phyloP scores from a whole-genome alignment of 2,888 invertebrate genomes.

The Mythimna pallens region DNA sequence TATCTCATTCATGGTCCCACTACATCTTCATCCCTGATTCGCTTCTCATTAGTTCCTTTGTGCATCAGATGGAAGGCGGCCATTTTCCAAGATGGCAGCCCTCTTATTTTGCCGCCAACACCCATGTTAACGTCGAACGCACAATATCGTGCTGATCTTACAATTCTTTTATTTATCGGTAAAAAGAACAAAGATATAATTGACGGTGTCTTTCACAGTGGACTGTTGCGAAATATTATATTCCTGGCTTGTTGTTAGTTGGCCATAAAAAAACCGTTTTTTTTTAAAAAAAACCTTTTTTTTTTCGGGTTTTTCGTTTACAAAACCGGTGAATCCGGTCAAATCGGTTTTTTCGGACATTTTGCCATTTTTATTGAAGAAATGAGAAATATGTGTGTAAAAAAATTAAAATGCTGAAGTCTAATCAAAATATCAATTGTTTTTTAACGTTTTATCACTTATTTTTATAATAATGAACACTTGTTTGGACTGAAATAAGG shows the following conservation, averaged over 20 bases:
- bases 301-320: no score
- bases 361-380: no score
- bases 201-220: slow-evolving; percentile 43
- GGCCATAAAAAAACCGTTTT: no score
- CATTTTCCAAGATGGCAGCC: slow-evolving; percentile 68
- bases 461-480: no score
- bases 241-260: not conserved
- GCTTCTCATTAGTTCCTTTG: slow-evolving; percentile 71
- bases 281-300: no score
- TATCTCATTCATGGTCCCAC: slow-evolving; percentile 28
- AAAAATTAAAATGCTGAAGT: not conserved
- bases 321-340: no score
- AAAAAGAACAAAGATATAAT: slow-evolving; percentile 60
- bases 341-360: no score
- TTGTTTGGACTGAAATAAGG: no score
- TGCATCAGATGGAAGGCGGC: slow-evolving; percentile 62
- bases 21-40: slow-evolving; percentile 57
- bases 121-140: slow-evolving; percentile 62
- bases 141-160: slow-evolving; percentile 58
- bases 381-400: no score
- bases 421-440: not conserved
- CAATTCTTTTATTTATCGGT: slow-evolving; percentile 60
- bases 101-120: slow-evolving; percentile 59
- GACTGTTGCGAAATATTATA: slow-evolving; percentile 6
- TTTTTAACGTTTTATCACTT: no score